phyloP scores from a whole-genome alignment of 2,797 vertebrate genomes.

The Danio kyathit region DNA sequence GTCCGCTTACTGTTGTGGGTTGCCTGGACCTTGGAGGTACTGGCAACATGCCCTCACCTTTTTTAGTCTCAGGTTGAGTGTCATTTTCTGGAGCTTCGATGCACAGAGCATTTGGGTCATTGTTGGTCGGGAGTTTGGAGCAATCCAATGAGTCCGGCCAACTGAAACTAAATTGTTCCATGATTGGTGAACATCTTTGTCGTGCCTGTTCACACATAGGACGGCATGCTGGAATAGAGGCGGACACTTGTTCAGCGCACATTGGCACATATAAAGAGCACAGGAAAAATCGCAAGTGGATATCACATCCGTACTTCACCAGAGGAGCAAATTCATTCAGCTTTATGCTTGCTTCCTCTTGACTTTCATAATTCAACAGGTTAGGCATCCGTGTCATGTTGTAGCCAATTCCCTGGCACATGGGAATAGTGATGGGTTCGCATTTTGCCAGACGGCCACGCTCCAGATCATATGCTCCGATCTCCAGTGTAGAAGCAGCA shows the following conservation, averaged over 20 bases:
- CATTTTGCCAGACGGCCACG: slow-evolving; percentile 81
- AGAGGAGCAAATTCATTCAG: slow-evolving; percentile 87
- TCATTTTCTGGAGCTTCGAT: slow-evolving; percentile 89
- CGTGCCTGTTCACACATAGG: slow-evolving; percentile 91
- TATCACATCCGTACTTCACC: slow-evolving; percentile 88
- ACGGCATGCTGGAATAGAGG: slow-evolving; percentile 88
- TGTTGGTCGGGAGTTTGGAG: slow-evolving; percentile 83
- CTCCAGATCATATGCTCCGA: slow-evolving; percentile 80
- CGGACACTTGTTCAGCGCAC: slow-evolving; percentile 88
- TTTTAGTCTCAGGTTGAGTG: slow-evolving; percentile 74
- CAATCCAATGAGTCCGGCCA: slow-evolving; percentile 90
- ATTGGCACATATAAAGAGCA: slow-evolving; percentile 90
- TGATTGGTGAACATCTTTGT: slow-evolving; percentile 85
- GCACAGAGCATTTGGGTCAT: slow-evolving; percentile 88
- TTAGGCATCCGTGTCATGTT: slow-evolving; percentile 92
- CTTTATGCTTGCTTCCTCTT: slow-evolving; percentile 84
- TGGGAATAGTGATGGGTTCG: slow-evolving; percentile 85
- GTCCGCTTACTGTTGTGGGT: slow-evolving; percentile 60
- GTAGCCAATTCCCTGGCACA: slow-evolving; percentile 91
- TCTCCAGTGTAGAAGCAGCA: slow-evolving; percentile 75
- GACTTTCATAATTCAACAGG: slow-evolving; percentile 86
- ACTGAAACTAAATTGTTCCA: slow-evolving; percentile 87
- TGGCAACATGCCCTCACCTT: slow-evolving; percentile 83
- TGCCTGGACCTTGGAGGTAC: slow-evolving; percentile 70
- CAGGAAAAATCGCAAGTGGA: slow-evolving; percentile 89